A percentile compares a stretch with the other conserved stretches of the same genome.
phyloP scores from a whole-genome alignment of 1,140 invertebrate genomes.

The Apis cerana region DNA sequence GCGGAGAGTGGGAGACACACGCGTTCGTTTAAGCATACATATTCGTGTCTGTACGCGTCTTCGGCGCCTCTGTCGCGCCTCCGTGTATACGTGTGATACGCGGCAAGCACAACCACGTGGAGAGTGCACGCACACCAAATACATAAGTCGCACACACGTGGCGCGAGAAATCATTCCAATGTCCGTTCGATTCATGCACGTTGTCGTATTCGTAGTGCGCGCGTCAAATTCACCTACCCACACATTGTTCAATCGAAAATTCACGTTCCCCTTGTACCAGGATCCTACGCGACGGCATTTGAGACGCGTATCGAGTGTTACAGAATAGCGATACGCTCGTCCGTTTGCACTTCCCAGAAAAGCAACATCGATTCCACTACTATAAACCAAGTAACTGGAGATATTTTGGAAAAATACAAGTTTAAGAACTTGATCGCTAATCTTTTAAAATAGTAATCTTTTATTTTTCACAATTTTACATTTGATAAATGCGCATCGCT shows the following conservation, averaged over 20 bases:
- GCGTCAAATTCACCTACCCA: slow-evolving; percentile 36
- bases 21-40: slow-evolving; percentile 13
- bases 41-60: slow-evolving; percentile 11
- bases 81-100: background rate
- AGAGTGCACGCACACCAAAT: slow-evolving; percentile 4
- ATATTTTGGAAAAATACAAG: background rate
- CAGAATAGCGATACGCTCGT: background rate
- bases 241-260: slow-evolving; percentile 41
- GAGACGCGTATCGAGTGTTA: slow-evolving; percentile 29
- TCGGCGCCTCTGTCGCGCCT: slow-evolving; percentile 10
- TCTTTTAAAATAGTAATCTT: too few relatives aligned
- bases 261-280: slow-evolving; percentile 21
- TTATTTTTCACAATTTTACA: too few relatives aligned
- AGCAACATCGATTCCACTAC: background rate
- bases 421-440: background rate
- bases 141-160: slow-evolving; percentile 22
- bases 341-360: background rate
- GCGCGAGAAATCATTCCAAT: slow-evolving; percentile 42
- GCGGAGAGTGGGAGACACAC: background rate
- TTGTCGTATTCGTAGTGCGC: background rate
- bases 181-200: slow-evolving; percentile 54
- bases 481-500: too few relatives aligned
- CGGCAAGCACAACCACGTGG: slow-evolving; percentile 25
- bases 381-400: background rate
- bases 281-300: slow-evolving; percentile 39